Evolutionary conservation across 2,888 invertebrate genomes (phyloP), one percentile per base, ranked within the genome.

Genomic region (Nephrotoma guestfalica): DNA sequence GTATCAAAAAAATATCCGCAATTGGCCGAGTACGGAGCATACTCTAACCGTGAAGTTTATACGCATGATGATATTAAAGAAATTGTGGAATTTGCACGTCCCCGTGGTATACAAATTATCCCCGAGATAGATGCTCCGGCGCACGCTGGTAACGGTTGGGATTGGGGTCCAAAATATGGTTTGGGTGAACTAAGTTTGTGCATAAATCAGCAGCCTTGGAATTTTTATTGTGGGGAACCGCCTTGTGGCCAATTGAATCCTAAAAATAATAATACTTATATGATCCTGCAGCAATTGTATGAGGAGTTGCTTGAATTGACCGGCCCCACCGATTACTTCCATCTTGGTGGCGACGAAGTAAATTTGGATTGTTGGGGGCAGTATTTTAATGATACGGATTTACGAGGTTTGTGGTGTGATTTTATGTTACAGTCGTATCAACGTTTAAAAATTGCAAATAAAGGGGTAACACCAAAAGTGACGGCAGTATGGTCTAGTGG

Each of bases 91-190:
- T 96, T 95, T 90, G 97, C 96, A 0, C 92, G 94, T 88, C 90
- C 96, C n/a, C 93, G 97, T 87, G 98, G 98, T 0, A 94, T 98
- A 86, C 93, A 97, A 87, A 95, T 98, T 11, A 91, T 98, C 86
- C 94, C 98, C 0, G 98, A 98, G 92, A 95, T 98, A 87, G 98
- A 98, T 91, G 95, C 97, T 11, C 98, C 98, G 0, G 97, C 97
- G 4, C 97, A 97, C 91, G 96, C 96, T 2, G 96, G 97, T 3
- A 95, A 96, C 88, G 97, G 97, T 0, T 97, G 96, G 96, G 94
- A 94, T 88, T 96, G 96, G 96, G 96, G 96, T 18, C 94, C 95
- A 0, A 92, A 94, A 86, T 94, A 94, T 87, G 96, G 96, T 0
- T 92, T 96, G 86, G 97, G 97, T 0, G 95, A 96, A 87, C 91